Evolutionary conservation across 2,888 invertebrate genomes (phyloP).

Genomic region (Conistra vaccinii): DNA sequence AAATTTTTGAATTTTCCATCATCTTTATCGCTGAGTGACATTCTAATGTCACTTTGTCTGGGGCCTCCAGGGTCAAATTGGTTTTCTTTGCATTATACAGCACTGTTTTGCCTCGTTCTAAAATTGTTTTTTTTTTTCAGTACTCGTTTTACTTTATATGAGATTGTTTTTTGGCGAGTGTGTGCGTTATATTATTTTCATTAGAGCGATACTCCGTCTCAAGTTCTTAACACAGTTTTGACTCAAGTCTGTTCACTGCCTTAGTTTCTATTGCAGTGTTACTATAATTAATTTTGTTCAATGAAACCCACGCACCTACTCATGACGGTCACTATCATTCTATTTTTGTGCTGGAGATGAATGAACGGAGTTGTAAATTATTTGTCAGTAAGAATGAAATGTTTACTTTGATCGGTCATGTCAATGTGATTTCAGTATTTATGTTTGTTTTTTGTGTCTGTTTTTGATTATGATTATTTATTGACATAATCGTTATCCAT

Average conservation of each 20-base stretch:
- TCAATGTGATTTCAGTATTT: too few relatives aligned
- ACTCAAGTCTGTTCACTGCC: background rate
- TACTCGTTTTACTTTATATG: too few relatives aligned
- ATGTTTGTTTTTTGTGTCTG: too few relatives aligned
- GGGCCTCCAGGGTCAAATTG: background rate
- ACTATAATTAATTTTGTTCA: conserved; percentile 68
- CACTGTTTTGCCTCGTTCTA: background rate
- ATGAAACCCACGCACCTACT: conserved; percentile 66
- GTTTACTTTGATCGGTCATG: conserved; percentile 3
- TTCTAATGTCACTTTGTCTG: background rate
- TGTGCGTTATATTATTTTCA: background rate
- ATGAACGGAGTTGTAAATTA: conserved; percentile 25
- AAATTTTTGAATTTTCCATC: background rate
- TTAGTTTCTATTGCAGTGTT: background rate
- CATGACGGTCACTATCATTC: conserved; percentile 38
- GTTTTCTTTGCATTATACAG: background rate
- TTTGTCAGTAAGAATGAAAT: conserved; percentile 23
- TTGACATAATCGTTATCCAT: too few relatives aligned
- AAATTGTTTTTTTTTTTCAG: too few relatives aligned
- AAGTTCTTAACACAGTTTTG: background rate
- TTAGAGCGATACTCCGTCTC: background rate
- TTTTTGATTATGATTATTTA: too few relatives aligned
- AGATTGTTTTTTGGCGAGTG: background rate
- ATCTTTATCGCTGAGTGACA: background rate
- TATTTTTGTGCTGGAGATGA: conserved; percentile 40